Conservation (phyloP, 2,113 vertebrate genomes). For the Mystacornis crossleyi region DNA sequence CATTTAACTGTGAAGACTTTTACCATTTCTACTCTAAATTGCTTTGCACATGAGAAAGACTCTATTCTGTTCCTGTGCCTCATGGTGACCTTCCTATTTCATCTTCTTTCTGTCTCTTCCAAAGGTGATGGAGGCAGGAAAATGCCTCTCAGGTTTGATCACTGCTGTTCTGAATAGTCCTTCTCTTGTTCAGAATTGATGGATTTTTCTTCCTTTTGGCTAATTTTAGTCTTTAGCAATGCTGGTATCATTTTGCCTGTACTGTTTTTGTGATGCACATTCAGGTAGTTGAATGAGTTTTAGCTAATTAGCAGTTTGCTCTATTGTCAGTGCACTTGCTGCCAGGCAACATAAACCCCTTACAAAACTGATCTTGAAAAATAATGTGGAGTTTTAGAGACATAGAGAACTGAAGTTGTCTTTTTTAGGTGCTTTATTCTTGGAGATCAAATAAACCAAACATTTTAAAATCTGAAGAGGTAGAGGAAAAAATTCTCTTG, state of each 20-base stretch:
- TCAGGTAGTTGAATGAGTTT: background rate
- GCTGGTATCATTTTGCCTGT: background rate
- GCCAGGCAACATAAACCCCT: background rate
- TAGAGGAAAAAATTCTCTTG: background rate
- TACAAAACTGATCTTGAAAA: background rate
- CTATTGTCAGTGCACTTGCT: background rate
- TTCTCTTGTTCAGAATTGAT: background rate
- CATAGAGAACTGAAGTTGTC: background rate
- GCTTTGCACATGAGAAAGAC: background rate
- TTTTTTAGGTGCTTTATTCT: background rate
- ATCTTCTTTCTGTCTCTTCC: background rate
- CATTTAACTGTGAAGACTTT: background rate
- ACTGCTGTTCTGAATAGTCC: background rate
- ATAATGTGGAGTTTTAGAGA: background rate
- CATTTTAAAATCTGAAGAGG: background rate
- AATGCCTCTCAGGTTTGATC: background rate
- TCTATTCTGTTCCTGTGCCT: background rate
- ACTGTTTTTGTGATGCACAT: background rate
- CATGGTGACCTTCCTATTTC: background rate
- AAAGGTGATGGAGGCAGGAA: background rate
- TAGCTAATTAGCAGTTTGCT: background rate
- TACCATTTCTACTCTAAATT: background rate
- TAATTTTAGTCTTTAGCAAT: background rate
- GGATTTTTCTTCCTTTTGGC: background rate
- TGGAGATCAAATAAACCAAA: slow-evolving; percentile 10